These are phyloP conservation scores for Cremastobaeus sp. DNA, from an alignment of 2,888 invertebrate genomes.

Conservation along the genomic window DNA sequence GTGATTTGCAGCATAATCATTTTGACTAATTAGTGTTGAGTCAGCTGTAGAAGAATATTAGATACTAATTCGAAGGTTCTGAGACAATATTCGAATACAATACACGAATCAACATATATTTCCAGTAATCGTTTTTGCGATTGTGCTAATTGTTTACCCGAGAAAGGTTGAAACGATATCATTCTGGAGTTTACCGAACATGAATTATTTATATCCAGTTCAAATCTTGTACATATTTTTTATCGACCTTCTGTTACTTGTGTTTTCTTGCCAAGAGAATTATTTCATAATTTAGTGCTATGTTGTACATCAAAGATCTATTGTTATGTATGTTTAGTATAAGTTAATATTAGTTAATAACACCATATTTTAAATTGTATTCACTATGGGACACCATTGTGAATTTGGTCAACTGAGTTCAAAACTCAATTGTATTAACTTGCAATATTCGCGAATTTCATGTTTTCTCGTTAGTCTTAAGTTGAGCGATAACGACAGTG, in stretches of 20 bases:
- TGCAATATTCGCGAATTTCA: neutral
- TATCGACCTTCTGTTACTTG: slow-evolving; percentile 34
- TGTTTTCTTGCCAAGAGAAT: slow-evolving; percentile 59
- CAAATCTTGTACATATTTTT: slow-evolving; percentile 37
- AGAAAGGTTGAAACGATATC: slow-evolving; percentile 17
- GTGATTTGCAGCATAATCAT: slow-evolving; percentile 10
- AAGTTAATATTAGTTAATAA: slow-evolving; percentile 23
- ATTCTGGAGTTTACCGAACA: slow-evolving; percentile 38
- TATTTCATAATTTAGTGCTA: slow-evolving; percentile 46
- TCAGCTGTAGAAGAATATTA: slow-evolving; percentile 8
- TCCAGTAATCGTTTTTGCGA: neutral
- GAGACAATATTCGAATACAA: slow-evolving; percentile 18
- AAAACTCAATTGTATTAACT: slow-evolving; percentile 31
- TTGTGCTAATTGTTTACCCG: slow-evolving; percentile 1
- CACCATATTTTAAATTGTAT: slow-evolving; percentile 23
- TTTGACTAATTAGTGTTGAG: slow-evolving; percentile 3
- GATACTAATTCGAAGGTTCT: neutral
- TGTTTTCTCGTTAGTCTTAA: neutral
- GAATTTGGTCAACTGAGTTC: slow-evolving; percentile 13
- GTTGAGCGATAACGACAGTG: no score
- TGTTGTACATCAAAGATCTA: slow-evolving; percentile 53
- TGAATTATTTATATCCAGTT: slow-evolving; percentile 43
- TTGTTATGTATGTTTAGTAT: slow-evolving; percentile 48
- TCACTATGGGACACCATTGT: slow-evolving; percentile 29
- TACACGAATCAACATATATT: slow-evolving; percentile 13